Conservation (phyloP, 1,140 invertebrate genomes). For the Drosophila carrolli region DNA sequence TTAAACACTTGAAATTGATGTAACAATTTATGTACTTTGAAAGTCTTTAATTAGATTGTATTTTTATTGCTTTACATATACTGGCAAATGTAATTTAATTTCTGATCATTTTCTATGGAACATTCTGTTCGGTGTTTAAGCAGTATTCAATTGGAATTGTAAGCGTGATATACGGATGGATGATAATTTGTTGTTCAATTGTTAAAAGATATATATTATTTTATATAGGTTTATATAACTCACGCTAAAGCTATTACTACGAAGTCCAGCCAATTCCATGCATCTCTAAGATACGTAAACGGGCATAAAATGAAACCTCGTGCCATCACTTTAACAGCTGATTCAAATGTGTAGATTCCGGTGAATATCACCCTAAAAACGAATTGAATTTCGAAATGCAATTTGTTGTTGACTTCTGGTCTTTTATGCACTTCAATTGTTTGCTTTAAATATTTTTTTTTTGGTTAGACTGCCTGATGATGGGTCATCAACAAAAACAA, state of each 20-base stretch:
- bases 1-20: no score
- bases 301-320: conserved; percentile 99
- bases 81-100: neutral
- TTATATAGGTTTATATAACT: conserved; percentile 87
- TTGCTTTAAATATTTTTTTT: conserved; percentile 14
- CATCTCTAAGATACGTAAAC: conserved; percentile 99
- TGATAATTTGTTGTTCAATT: conserved; percentile 33
- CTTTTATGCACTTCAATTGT: conserved; percentile 31
- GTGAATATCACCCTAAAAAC: conserved; percentile 98
- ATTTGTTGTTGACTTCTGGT: conserved; percentile 66
- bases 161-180: conserved; percentile 16
- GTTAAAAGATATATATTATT: conserved; percentile 33
- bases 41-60: no score
- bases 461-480: conserved; percentile 43
- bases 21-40: no score
- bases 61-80: no score
- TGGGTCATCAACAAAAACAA: conserved; percentile 31
- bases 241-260: conserved; percentile 99
- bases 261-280: conserved; percentile 99
- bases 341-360: conserved; percentile 99
- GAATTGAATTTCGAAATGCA: conserved; percentile 84
- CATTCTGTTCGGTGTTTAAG: neutral
- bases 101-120: neutral
- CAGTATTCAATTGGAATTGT: neutral
- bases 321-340: conserved; percentile 99